These are phyloP conservation scores for Trichosurus vulpecula DNA, from an alignment of 2,797 vertebrate genomes.

Conservation along the genomic window DNA sequence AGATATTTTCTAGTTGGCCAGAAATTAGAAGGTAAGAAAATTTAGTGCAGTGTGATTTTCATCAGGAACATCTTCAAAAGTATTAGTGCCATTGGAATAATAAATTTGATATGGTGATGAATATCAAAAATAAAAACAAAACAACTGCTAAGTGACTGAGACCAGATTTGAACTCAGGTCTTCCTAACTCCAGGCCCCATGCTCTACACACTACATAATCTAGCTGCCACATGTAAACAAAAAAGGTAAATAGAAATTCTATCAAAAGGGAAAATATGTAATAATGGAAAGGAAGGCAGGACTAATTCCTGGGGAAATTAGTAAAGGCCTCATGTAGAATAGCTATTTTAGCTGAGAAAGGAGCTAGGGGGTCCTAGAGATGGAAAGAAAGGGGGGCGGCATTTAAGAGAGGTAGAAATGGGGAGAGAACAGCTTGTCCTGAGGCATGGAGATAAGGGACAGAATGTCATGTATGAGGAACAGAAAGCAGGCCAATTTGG, in stretches of 20 bases:
- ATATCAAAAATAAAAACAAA: background rate
- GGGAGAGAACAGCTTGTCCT: background rate
- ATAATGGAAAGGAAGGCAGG: background rate
- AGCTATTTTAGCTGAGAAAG: background rate
- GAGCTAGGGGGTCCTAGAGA: background rate
- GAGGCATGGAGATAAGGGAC: background rate
- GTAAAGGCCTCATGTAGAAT: background rate
- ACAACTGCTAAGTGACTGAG: background rate
- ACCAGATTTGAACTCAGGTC: background rate
- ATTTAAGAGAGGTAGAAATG: background rate
- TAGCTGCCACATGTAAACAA: background rate
- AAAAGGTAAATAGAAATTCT: background rate
- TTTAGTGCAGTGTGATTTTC: conserved; percentile 37
- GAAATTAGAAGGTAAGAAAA: conserved; percentile 51
- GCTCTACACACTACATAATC: background rate
- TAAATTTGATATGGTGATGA: conserved; percentile 73
- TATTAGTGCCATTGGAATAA: conserved; percentile 84
- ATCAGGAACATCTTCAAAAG: conserved; percentile 79
- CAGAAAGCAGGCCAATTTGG: background rate
- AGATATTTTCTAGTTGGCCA: conserved; percentile 6
- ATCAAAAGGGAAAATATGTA: background rate
- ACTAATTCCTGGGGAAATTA: background rate
- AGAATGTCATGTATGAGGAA: background rate
- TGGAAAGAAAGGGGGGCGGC: background rate
- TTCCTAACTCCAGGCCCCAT: background rate